Evolutionary conservation across 2,797 vertebrate species (phyloP).

Genomic region (Intellagama lesueurii): DNA sequence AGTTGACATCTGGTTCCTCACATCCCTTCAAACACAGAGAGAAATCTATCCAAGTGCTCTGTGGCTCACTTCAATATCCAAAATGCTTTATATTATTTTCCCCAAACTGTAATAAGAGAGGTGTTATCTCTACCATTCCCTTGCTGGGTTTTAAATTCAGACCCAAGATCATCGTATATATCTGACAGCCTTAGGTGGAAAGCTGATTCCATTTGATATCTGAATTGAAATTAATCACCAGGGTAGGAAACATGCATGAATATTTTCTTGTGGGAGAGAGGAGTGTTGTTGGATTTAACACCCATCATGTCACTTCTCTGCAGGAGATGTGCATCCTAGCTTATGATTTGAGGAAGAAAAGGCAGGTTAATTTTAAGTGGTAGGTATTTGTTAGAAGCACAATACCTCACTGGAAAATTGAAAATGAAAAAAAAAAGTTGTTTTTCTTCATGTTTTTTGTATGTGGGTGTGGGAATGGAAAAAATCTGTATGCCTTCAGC

Average conservation of each 20-base stretch:
- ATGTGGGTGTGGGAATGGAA: not conserved
- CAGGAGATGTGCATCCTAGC: slow-evolving; percentile 21
- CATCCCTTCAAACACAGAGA: slow-evolving; percentile 48
- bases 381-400: slow-evolving; percentile 37
- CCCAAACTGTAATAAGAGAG: slow-evolving; percentile 67
- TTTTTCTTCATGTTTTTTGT: not conserved
- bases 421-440: slow-evolving; percentile 31
- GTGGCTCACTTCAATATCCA: slow-evolving; percentile 61
- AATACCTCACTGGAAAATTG: slow-evolving; percentile 44
- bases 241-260: slow-evolving; percentile 57
- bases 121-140: slow-evolving; percentile 64
- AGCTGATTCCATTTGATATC: slow-evolving; percentile 66
- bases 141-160: slow-evolving; percentile 71
- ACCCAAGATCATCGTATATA: slow-evolving; percentile 25
- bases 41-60: slow-evolving; percentile 54
- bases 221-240: slow-evolving; percentile 67
- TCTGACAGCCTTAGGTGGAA: slow-evolving; percentile 67
- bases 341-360: slow-evolving; percentile 49
- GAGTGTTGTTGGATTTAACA: slow-evolving; percentile 64
- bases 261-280: slow-evolving; percentile 58
- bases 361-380: slow-evolving; percentile 41
- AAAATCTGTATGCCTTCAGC: slow-evolving; percentile 32
- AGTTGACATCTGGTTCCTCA: slow-evolving; percentile 44
- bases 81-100: slow-evolving; percentile 68
- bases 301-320: slow-evolving; percentile 31